phyloP scores from a whole-genome alignment of 2,797 vertebrate species.

The Atherinosoma microstoma region DNA sequence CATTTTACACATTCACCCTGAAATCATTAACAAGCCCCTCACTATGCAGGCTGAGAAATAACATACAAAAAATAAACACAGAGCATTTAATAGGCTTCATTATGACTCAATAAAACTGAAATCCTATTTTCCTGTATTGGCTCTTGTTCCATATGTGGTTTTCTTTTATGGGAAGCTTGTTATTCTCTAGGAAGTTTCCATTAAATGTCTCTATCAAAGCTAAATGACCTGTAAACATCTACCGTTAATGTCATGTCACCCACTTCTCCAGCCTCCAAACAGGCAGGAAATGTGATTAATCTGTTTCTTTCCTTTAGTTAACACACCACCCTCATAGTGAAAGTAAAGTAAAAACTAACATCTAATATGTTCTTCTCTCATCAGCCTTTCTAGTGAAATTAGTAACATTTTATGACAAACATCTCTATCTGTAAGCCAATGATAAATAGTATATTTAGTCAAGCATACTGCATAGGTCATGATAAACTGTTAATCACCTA shows the following conservation, averaged over 20 bases:
- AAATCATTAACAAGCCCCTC: conserved; percentile 67
- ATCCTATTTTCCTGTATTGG: conserved; percentile 7
- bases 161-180: conserved; percentile 32
- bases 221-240: conserved; percentile 44
- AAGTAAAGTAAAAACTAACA: neutral
- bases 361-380: neutral
- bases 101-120: conserved; percentile 43
- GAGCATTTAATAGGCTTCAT: conserved; percentile 47
- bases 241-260: conserved; percentile 12
- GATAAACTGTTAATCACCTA: neutral
- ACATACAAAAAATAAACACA: conserved; percentile 41
- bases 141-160: conserved; percentile 7
- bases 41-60: conserved; percentile 36
- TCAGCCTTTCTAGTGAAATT: neutral
- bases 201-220: conserved; percentile 43
- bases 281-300: conserved; percentile 8
- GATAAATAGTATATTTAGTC: neutral
- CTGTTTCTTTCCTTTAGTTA: neutral
- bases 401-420: neutral
- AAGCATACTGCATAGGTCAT: neutral
- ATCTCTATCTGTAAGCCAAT: neutral
- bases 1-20: conserved; percentile 61
- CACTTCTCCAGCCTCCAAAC: conserved; percentile 3
- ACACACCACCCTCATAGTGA: neutral
- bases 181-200: conserved; percentile 24